Evolutionary conservation across 1,140 invertebrate genomes (phyloP), one percentile per base, ranked within the genome.

Genomic region (Cydia amplana): DNA sequence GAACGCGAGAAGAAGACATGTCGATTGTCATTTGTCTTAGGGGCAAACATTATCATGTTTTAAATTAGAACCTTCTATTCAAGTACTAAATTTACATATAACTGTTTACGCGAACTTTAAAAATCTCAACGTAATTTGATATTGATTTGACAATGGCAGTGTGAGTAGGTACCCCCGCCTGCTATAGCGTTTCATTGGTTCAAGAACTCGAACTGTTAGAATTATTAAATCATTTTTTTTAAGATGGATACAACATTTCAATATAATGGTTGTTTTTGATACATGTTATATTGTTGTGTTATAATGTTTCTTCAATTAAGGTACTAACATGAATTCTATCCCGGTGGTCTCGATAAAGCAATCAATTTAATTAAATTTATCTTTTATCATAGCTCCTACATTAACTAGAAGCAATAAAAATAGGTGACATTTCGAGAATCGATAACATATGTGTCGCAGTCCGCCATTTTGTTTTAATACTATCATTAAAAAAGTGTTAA

Each of bases 361-460:
- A 43, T 70, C 65, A 70, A 70, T 36, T 60, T 18, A 70, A 70
- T 70, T 70, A 43, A 70, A 40, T 18, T 43, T 36, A 70, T 36
- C 65, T 36, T 36, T 70, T 12, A 43, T 12, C 65, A 10, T 9
- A 40, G n/a, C 7, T 36, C 9, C n/a, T 40, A 70, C 65, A 70
- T 70, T 70, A 70, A 70, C 64, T 36, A 36, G 32, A 18, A 70
- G 65, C n/a, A 43, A 70, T 70, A 70, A 70, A 70, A 70, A 10
- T 32, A 70, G 65, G 25, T 70, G 65, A 70, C 32, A 70, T 70
- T 70, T 70, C 7, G 18, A 70, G 32, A 36, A 40, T 36, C 32
- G 32, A 70, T 36, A 70, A 70, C 65, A 36, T n/a, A n/a, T 2
- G 65, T 70, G 65, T 18, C 10, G 64, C 55, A 51, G 16, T 51